Conservation (phyloP, 2,888 invertebrate species). For the Anodontia alba region DNA sequence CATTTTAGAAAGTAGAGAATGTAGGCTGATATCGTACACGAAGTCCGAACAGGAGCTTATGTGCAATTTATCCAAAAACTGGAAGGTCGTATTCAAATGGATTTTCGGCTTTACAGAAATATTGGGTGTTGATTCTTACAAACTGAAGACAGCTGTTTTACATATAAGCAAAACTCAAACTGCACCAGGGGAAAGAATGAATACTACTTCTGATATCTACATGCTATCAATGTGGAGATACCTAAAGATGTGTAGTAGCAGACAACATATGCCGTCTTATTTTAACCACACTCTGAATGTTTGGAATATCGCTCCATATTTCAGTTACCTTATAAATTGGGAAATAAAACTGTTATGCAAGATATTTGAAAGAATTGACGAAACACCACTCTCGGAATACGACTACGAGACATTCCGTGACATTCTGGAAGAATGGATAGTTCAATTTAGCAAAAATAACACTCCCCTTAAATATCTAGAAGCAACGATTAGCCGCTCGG, state of each 20-base stretch:
- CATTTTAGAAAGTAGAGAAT: background rate
- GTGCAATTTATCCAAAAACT: conserved; percentile 16
- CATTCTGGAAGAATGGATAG: background rate
- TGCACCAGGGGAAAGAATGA: no score
- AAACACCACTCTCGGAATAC: background rate
- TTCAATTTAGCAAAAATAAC: background rate
- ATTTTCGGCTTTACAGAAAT: conserved; percentile 16
- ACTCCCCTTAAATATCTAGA: background rate
- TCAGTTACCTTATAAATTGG: background rate
- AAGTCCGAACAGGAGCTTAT: conserved; percentile 32
- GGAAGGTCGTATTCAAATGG: conserved; percentile 27
- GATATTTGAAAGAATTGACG: background rate
- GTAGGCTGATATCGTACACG: conserved; percentile 33
- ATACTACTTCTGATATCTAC: no score
- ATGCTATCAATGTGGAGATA: no score
- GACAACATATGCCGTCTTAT: background rate
- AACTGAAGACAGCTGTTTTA: conserved; percentile 24
- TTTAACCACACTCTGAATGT: conserved; percentile 23
- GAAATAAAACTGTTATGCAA: no score
- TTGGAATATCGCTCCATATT: conserved; percentile 15
- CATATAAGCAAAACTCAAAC: background rate
- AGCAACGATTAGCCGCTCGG: background rate
- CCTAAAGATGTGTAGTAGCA: background rate
- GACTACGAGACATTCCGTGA: background rate
- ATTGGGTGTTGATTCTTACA: conserved; percentile 31